These are phyloP conservation scores for Drosophila colorata DNA, from an alignment of 2,888 invertebrate species.

Conservation along the genomic window DNA sequence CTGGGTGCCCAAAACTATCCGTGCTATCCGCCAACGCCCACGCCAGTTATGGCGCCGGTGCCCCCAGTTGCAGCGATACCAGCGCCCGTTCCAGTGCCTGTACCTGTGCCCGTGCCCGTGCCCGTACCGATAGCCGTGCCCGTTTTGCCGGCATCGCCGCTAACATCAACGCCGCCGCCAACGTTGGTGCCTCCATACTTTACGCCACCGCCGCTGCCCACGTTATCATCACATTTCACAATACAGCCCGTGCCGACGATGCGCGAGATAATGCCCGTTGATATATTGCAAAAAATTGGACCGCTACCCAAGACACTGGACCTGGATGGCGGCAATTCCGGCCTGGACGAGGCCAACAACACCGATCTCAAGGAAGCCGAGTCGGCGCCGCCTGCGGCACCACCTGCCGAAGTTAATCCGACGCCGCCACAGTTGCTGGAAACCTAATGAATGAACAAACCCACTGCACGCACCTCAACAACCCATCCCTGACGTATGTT, in stretches of 20 bases:
- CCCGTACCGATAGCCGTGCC: conserved; percentile 26
- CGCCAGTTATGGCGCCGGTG: conserved; percentile 18
- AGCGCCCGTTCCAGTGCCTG: conserved; percentile 35
- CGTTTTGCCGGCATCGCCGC: conserved; percentile 12
- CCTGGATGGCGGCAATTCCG: conserved; percentile 44
- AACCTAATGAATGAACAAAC: conserved; percentile 22
- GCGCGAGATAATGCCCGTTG: conserved; percentile 69
- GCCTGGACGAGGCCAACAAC: conserved; percentile 32
- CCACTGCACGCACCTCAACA: background rate
- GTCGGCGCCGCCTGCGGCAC: background rate
- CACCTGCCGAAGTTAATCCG: conserved; percentile 4
- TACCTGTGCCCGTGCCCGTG: conserved; percentile 27
- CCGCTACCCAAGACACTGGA: conserved; percentile 67
- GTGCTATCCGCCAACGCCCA: conserved; percentile 31
- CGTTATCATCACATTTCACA: conserved; percentile 56
- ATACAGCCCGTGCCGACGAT: conserved; percentile 57
- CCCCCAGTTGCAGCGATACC: conserved; percentile 16
- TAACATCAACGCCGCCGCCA: conserved; percentile 37
- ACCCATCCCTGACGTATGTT: conserved; percentile 10
- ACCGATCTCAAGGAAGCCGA: conserved; percentile 46
- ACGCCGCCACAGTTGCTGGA: conserved; percentile 28
- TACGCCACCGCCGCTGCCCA: conserved; percentile 64
- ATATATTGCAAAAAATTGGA: conserved; percentile 64
- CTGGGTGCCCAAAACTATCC: conserved; percentile 67
- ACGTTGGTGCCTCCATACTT: conserved; percentile 39